Evolutionary conservation across 2,797 vertebrate species (phyloP), one percentile per base, ranked within the genome.

Genomic region (Leuciscus waleckii): DNA sequence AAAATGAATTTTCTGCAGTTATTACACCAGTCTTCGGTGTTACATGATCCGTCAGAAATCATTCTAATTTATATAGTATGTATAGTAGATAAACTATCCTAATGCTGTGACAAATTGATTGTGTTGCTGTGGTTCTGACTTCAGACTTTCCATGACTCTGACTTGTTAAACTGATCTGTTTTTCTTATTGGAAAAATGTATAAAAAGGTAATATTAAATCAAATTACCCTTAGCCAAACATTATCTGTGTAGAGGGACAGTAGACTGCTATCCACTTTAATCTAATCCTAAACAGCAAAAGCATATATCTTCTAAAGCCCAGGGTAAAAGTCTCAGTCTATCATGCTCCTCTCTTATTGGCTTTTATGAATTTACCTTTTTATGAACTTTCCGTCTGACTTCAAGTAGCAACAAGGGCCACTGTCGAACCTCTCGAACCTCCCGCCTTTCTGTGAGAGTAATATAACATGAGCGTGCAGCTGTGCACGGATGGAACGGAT

Each of bases 371-470:
- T 85, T 63, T 81, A 78, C 77, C 81, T 88, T 87, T 89, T 88
- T 81, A 87, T 85, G 83, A 87, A 83, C 80, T 89, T 89, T 89
- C 85, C 79, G 7, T 86, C 82, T 80, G 84, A 88, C 82, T 79
- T 73, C 17, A 56, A 70, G n/a, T 70, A 63, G 43, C 70, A 73
- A 83, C 39, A 56, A 68, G 41, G 84, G 61, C 75, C 51, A 61
- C 9, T n/a, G 77, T 32, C 3, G 29, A 63, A 63, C 9, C 58
- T 14, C 16, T 76, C 63, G 14, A 83, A 69, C 73, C 49, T 74
- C 65, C 81, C 43, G 54, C 69, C 71, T 68, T 75, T 71, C 85
- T 51, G 35, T 39, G 29, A 84, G 35, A 46, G 32, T 56, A 19
- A 82, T 32, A 79, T 69, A 75, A 79, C 70, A 61, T 54, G 51